Base-by-base conservation (phyloP, 1,140 invertebrate species). In the Dinoponera quadriceps region DNA sequence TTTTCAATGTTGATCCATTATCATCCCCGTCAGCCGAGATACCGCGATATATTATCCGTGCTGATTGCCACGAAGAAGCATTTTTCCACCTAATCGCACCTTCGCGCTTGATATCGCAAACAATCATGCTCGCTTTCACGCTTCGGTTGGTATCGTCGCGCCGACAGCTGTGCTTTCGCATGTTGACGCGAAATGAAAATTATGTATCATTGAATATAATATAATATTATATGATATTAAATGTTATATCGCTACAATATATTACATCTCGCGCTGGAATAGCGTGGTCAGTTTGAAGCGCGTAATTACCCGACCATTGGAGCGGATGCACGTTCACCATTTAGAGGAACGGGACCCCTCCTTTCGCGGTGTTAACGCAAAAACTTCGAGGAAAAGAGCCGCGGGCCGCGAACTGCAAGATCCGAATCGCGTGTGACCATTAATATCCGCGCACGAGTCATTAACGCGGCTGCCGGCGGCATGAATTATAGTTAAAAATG, bases 401-500 rank as follows among this genome's bases (percentile, higher is more conserved):
- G 29, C 68, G 20, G 51, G 66, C 18, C 54, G 22, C 20, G 49
- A 68, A 38, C 27, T 11, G 20, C 22, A 27, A 3, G 7, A 3
- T 27, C 5, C 51, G 51, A 75, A 51, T 54, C 29, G 44, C n/a
- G 49, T 77, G 51, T 4, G 51, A 65, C 66, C 14, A 65, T n/a
- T n/a, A n/a, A n/a, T n/a, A n/a, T 44, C 3, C 33, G 55, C 20
- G 22, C 33, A 33, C 16, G 51, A 14, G 69, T 69, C 22, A 78
- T 55, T 69, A 68, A 22, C 20, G 29, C 0, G 20, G 44, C 38
- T 9, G 38, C 38, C 18, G 25, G 44, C 14, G 18, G 20, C 25
- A 20, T 22, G 18, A 55, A 55, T 44, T 44, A 2, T 25, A 13
- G 20, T 78, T 69, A 68, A 78, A 78, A 78, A 78, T 68, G 22